Conservation (phyloP, 37 sponge, comb jelly and placozoan genomes). For the Ephydatia muelleri region DNA sequence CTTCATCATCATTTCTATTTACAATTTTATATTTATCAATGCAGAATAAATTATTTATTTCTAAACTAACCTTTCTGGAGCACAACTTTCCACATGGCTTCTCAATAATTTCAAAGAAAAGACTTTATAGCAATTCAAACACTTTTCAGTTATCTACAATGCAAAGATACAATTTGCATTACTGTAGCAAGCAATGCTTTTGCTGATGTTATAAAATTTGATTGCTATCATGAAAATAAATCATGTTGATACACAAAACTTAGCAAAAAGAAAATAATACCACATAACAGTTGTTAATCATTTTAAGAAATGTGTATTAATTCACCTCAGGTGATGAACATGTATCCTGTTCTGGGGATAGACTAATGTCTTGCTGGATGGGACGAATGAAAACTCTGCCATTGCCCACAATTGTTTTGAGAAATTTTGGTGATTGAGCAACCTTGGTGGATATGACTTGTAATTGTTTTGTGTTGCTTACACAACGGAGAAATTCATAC, state of each 20-base stretch:
- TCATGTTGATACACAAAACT: too few relatives aligned
- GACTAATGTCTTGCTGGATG: constrained; percentile 20
- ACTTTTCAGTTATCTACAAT: not conserved
- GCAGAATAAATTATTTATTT: too few relatives aligned
- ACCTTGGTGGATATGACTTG: constrained; percentile 24
- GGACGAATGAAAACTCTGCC: constrained; percentile 48
- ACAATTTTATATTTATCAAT: too few relatives aligned
- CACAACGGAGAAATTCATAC: constrained; percentile 44
- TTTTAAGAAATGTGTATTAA: not conserved
- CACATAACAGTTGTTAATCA: not conserved
- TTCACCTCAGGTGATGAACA: not conserved
- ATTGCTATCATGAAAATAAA: too few relatives aligned
- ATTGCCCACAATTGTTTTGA: constrained; percentile 26
- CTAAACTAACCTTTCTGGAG: not conserved
- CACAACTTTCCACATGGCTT: not conserved
- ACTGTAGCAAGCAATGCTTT: too few relatives aligned
- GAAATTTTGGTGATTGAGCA: constrained; percentile 40
- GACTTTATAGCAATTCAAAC: not conserved
- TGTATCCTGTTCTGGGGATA: not conserved
- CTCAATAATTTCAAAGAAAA: not conserved
- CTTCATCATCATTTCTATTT: too few relatives aligned
- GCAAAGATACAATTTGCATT: too few relatives aligned
- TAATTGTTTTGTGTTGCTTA: constrained; percentile 29
- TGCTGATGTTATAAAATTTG: too few relatives aligned
- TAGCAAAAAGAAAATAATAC: not conserved